Evolutionary conservation across 2,797 vertebrate genomes (phyloP), one percentile per base, ranked within the genome.

Genomic region (Macrochelys suwanniensis): DNA sequence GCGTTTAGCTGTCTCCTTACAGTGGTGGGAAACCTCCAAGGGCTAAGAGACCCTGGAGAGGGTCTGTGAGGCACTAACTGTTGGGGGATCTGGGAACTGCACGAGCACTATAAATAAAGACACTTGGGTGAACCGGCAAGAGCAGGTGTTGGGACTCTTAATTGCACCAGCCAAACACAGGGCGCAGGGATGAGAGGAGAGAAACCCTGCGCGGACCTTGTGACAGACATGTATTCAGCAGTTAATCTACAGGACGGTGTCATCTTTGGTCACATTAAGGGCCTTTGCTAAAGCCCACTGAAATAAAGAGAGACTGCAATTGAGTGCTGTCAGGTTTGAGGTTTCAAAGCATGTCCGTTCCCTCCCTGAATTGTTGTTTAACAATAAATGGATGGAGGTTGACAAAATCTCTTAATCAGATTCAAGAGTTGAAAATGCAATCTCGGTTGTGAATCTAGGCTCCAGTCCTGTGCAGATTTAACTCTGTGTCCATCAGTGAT

Each of bases 341-440:
- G 9, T 37, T 71, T 42, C 51, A 88, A 85, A 96, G 49, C 13
- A 57, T 94, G 95, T 85, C 0, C 11, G 82, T 95, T 93, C 19
- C 6, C 5, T 17, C 74, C 37, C 80, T 81, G 19, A 90, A 13
- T 33, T 81, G 76, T 56, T 59, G 28, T 89, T 94, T 92, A 71
- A 59, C 47, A n/a, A 84, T 28, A n/a, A 31, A 89, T 84, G 53
- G 88, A 89, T 82, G 91, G 51, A 10, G 9, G 8, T 1, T 84
- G 50, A 33, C n/a, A 80, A 87, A 85, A 68, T 49, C 17, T 45
- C 23, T 47, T 84, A 33, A 76, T 86, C 77, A 81, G 90, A 81
- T 11, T 5, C 81, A 84, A 61, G 74, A 25, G 23, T 93, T 23
- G 23, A 19, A 11, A 5, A 53, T 28, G 11, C 33, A 95, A 50